phyloP scores from a whole-genome alignment of 2,113 vertebrate species.

The Genyomyrus donnyi region DNA sequence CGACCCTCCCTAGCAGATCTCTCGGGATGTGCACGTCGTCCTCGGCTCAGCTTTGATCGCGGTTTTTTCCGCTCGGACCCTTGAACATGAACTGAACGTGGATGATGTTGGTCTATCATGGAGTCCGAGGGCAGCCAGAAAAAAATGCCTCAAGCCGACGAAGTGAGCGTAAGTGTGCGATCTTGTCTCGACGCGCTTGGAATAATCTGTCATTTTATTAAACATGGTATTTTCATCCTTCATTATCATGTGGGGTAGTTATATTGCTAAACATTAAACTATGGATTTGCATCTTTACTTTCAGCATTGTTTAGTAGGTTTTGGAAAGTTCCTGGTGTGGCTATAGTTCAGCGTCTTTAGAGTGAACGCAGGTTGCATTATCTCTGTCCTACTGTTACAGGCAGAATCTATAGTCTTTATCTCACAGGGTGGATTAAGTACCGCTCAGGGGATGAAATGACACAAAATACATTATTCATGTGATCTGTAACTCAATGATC shows the following conservation, averaged over 20 bases:
- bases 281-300: not conserved
- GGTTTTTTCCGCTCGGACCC: not conserved
- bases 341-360: not conserved
- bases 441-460: constrained; percentile 50
- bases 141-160: constrained; percentile 35
- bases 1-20: not conserved
- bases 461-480: constrained; percentile 56
- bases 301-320: not conserved
- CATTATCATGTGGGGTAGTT: not conserved
- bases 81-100: constrained; percentile 15
- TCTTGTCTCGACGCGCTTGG: not conserved
- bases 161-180: constrained; percentile 53
- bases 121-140: constrained; percentile 46
- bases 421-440: constrained; percentile 36
- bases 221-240: not conserved
- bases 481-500: constrained; percentile 49
- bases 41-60: not conserved
- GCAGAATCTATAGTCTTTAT: constrained; percentile 29
- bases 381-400: not conserved
- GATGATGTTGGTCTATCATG: constrained; percentile 53
- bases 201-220: not conserved
- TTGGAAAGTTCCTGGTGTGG: not conserved
- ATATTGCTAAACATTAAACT: not conserved
- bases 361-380: not conserved
- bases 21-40: not conserved